These are phyloP conservation scores for Cranoglanis bouderius DNA, from an alignment of 2,113 vertebrate genomes.

Conservation along the genomic window DNA sequence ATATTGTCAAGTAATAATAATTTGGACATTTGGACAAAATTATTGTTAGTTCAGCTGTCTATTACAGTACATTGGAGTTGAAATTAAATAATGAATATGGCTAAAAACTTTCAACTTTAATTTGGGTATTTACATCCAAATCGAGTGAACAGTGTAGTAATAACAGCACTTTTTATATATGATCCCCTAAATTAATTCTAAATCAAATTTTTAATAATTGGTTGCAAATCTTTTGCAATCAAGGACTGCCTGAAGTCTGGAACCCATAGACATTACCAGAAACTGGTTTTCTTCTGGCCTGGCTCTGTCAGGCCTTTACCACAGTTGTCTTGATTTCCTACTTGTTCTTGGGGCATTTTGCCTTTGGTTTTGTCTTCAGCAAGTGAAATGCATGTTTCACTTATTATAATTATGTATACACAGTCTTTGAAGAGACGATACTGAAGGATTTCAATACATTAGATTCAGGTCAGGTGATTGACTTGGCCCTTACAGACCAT, in stretches of 20 bases:
- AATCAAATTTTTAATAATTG: no score
- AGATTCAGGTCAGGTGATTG: not conserved
- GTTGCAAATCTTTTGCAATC: no score
- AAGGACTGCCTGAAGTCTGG: not conserved
- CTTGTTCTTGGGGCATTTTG: not conserved
- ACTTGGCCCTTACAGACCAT: not conserved
- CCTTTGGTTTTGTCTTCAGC: not conserved
- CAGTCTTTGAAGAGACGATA: constrained; percentile 4
- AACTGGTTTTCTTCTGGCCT: not conserved
- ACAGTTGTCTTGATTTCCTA: not conserved
- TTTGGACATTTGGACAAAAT: no score
- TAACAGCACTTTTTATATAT: no score
- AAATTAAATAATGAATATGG: no score
- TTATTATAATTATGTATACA: constrained; percentile 21
- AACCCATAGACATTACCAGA: not conserved
- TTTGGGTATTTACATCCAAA: no score
- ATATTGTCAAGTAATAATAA: no score
- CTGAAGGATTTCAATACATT: constrained; percentile 1
- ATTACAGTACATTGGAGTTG: no score
- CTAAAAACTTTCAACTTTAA: no score
- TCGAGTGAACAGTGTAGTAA: no score
- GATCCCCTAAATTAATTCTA: no score
- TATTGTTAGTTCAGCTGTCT: no score
- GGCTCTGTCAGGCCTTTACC: not conserved
- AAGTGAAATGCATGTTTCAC: not conserved